Percentiles rank a stretch among this genome's conserved stretches.
Conservation (phyloP, 1,140 invertebrate genomes). For the Hetaerina americana region DNA sequence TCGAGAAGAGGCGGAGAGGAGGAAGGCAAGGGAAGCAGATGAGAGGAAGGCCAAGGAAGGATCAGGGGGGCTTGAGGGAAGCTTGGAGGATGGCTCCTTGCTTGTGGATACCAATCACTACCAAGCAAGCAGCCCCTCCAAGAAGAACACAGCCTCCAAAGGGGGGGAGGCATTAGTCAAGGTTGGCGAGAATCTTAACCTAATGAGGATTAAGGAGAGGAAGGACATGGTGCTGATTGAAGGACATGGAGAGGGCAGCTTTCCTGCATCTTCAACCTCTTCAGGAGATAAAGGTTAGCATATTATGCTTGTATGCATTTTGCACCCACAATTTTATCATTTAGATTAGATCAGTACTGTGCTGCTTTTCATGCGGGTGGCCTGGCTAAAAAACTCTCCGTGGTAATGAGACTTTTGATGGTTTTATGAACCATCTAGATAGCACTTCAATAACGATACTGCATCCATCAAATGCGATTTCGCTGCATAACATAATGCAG, state of each 20-base stretch:
- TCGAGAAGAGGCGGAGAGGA: not conserved
- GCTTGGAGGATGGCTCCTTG: not conserved
- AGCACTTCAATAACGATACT: too few species aligned
- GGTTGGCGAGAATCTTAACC: not conserved
- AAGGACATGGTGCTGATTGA: not conserved
- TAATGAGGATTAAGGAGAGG: not conserved
- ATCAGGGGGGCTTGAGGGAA: not conserved
- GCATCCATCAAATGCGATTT: too few species aligned
- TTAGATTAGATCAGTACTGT: too few species aligned
- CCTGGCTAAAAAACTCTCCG: too few species aligned
- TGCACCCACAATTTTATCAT: too few species aligned
- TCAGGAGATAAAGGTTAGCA: not conserved
- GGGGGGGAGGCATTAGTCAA: not conserved
- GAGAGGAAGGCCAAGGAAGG: not conserved
- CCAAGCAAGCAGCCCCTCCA: not conserved
- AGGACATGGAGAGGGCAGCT: not conserved
- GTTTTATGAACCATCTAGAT: too few species aligned
- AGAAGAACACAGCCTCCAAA: not conserved
- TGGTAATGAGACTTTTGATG: too few species aligned
- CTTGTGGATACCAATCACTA: not conserved
- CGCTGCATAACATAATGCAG: too few species aligned
- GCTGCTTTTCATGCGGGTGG: too few species aligned
- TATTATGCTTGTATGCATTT: too few species aligned
- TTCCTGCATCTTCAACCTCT: not conserved
- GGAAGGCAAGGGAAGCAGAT: not conserved